These are phyloP conservation scores for Neodiprion pinetum DNA, from an alignment of 1,140 invertebrate genomes.

Conservation along the genomic window DNA sequence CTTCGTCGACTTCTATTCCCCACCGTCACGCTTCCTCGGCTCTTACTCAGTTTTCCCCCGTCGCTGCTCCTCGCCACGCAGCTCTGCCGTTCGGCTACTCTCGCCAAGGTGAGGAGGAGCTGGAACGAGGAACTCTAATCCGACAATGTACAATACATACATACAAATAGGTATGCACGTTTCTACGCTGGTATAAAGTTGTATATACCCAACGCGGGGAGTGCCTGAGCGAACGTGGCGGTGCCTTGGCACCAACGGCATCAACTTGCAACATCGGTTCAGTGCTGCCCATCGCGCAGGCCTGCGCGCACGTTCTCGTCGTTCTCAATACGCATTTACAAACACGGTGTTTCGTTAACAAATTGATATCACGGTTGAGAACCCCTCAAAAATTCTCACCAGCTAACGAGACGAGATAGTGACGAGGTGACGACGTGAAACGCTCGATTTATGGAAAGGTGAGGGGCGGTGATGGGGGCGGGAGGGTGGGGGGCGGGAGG, in stretches of 20 bases:
- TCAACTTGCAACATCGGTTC: neutral
- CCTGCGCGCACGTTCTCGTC: neutral
- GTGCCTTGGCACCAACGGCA: neutral
- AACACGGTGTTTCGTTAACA: neutral
- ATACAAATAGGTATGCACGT: neutral
- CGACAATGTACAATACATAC: too few relatives aligned
- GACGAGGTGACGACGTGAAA: too few relatives aligned
- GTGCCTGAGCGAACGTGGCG: neutral
- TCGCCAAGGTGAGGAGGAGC: too few relatives aligned
- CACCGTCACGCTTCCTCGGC: too few relatives aligned
- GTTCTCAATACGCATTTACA: neutral
- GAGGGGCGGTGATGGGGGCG: too few relatives aligned
- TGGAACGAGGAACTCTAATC: too few relatives aligned
- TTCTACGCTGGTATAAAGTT: neutral
- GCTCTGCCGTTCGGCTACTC: too few relatives aligned
- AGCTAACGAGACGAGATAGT: too few relatives aligned
- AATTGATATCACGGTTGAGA: neutral
- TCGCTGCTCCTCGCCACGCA: too few relatives aligned
- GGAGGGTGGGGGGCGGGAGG: too few relatives aligned
- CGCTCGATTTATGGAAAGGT: too few relatives aligned
- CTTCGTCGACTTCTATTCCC: neutral
- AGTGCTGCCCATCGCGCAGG: constrained; percentile 1
- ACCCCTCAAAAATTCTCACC: neutral
- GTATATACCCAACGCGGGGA: neutral
- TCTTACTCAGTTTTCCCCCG: too few relatives aligned